Percentiles rank a stretch among this genome's conserved stretches.
These are phyloP conservation scores for Electrona antarctica DNA, from an alignment of 2,113 vertebrate species.

Conservation along the genomic window DNA sequence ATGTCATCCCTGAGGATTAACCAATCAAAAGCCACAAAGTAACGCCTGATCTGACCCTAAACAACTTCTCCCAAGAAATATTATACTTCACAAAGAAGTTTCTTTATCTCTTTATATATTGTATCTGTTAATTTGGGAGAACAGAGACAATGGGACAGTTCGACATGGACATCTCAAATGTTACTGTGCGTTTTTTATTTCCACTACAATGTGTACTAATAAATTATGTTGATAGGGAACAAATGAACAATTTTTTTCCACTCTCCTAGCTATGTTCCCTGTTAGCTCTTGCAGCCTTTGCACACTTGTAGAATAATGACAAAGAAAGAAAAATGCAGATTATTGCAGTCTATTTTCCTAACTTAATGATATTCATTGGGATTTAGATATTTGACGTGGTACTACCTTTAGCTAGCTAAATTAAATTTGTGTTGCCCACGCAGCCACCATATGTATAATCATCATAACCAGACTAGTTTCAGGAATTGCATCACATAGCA, in stretches of 20 bases:
- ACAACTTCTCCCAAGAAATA: background rate
- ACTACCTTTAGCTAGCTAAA: slow-evolving; percentile 5
- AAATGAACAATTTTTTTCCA: slow-evolving; percentile 30
- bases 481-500: too few species aligned
- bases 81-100: slow-evolving; percentile 8
- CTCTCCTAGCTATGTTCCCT: slow-evolving; percentile 14
- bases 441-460: slow-evolving; percentile 12
- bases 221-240: slow-evolving; percentile 14
- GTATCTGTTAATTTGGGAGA: background rate
- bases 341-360: slow-evolving; percentile 67
- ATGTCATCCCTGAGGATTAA: slow-evolving; percentile 36
- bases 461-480: background rate
- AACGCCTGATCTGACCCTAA: slow-evolving; percentile 5
- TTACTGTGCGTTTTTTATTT: slow-evolving; percentile 24
- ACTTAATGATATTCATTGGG: slow-evolving; percentile 25
- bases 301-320: slow-evolving; percentile 59
- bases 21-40: slow-evolving; percentile 27
- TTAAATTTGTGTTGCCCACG: background rate
- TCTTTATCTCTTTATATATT: slow-evolving; percentile 23
- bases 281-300: slow-evolving; percentile 56
- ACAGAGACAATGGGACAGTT: slow-evolving; percentile 21
- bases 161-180: slow-evolving; percentile 50
- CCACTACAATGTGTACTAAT: slow-evolving; percentile 5
- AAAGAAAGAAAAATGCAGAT: slow-evolving; percentile 42
- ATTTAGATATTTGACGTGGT: slow-evolving; percentile 31